Conservation (phyloP, 2,888 invertebrate genomes). For the Nasonia oneida region DNA sequence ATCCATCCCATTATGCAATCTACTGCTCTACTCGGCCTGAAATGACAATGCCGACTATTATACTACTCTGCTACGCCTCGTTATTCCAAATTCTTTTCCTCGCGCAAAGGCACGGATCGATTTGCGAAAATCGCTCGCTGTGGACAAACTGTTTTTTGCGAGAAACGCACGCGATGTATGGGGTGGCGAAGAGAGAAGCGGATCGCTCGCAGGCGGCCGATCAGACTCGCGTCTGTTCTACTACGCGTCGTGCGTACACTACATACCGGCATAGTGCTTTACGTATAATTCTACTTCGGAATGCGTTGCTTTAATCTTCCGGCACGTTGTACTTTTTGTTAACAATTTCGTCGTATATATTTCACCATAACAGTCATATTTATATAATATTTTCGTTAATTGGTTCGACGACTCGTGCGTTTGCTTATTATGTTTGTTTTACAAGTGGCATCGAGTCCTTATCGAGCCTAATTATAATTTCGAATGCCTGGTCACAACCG, state of each 20-base stretch:
- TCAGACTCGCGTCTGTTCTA: slow-evolving; percentile 42
- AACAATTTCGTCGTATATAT: too few relatives aligned
- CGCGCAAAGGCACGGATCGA: not conserved
- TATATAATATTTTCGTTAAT: not conserved
- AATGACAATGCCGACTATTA: not conserved
- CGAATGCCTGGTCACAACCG: not conserved
- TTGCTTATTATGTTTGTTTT: not conserved
- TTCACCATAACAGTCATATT: too few relatives aligned
- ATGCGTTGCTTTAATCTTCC: not conserved
- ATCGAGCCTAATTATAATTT: not conserved
- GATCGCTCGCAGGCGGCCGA: slow-evolving; percentile 25
- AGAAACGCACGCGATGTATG: not conserved
- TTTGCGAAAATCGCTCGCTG: not conserved
- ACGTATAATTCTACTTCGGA: slow-evolving; percentile 1
- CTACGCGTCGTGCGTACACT: not conserved
- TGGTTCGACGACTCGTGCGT: not conserved
- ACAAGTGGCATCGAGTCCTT: not conserved
- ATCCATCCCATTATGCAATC: slow-evolving; percentile 22
- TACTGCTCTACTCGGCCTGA: not conserved
- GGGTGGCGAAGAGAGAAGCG: not conserved
- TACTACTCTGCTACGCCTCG: not conserved
- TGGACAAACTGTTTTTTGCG: not conserved
- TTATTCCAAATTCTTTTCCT: slow-evolving; percentile 2
- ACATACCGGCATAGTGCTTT: not conserved
- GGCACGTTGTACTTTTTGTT: too few relatives aligned